These are phyloP conservation scores for Tor tambroides DNA, from an alignment of 2,113 vertebrate genomes.

Conservation along the genomic window DNA sequence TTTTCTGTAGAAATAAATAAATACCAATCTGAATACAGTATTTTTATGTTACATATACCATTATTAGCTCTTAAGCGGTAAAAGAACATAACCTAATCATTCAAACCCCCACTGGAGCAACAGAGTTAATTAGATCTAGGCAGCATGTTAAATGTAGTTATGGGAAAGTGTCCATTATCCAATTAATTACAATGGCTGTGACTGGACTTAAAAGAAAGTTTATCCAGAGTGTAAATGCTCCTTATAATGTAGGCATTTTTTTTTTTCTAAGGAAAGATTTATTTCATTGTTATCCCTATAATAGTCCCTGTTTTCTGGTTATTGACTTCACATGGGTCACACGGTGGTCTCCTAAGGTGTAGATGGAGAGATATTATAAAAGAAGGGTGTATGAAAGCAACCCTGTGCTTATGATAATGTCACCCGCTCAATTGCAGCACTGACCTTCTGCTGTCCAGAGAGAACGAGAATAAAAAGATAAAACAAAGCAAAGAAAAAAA, in stretches of 20 bases:
- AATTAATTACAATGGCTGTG: background rate
- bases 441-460: slow-evolving; percentile 75
- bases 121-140: slow-evolving; percentile 12
- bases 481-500: slow-evolving; percentile 66
- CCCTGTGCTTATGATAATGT: slow-evolving; percentile 79
- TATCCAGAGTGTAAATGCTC: background rate
- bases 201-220: background rate
- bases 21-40: background rate
- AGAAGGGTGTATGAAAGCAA: background rate
- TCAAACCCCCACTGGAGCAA: background rate
- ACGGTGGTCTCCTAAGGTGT: background rate
- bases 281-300: slow-evolving; percentile 1
- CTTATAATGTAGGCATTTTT: background rate
- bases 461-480: slow-evolving; percentile 11
- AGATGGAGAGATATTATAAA: slow-evolving; percentile 16
- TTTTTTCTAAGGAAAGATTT: background rate
- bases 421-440: slow-evolving; percentile 79
- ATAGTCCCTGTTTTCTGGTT: slow-evolving; percentile 20
- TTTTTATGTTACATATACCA: background rate
- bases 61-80: background rate
- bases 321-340: background rate
- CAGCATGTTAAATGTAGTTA: background rate
- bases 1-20: background rate
- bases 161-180: slow-evolving; percentile 13
- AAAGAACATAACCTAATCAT: background rate